Evolutionary conservation across 2,113 vertebrate species (phyloP).

Genomic region (Uria lomvia): DNA sequence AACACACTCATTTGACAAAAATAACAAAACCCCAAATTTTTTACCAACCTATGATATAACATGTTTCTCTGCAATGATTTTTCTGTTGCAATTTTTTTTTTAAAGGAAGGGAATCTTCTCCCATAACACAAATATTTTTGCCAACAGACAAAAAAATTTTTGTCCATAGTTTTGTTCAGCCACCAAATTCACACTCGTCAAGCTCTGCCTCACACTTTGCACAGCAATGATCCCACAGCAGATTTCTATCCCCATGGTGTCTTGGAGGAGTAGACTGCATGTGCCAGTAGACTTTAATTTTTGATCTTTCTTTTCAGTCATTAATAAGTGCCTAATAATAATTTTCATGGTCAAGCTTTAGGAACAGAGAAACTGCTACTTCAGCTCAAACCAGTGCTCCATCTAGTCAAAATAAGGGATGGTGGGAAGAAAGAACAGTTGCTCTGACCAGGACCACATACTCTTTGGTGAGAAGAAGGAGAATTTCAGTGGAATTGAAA

Average conservation of each 20-base stretch:
- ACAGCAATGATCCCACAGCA: neutral
- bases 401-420: neutral
- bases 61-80: neutral
- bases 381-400: neutral
- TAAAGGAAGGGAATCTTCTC: neutral
- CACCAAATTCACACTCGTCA: neutral
- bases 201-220: neutral
- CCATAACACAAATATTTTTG: neutral
- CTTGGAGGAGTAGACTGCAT: neutral
- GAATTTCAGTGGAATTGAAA: neutral
- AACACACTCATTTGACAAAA: neutral
- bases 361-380: neutral
- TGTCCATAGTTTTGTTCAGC: neutral
- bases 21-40: neutral
- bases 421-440: neutral
- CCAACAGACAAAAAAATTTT: neutral
- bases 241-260: neutral
- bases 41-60: neutral
- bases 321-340: neutral
- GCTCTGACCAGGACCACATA: neutral
- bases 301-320: neutral
- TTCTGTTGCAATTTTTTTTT: neutral
- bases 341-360: neutral
- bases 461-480: neutral
- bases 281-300: neutral